These are phyloP conservation scores for Metridium senile DNA, from an alignment of 92 coral and sea anemone species.

Conservation along the genomic window DNA sequence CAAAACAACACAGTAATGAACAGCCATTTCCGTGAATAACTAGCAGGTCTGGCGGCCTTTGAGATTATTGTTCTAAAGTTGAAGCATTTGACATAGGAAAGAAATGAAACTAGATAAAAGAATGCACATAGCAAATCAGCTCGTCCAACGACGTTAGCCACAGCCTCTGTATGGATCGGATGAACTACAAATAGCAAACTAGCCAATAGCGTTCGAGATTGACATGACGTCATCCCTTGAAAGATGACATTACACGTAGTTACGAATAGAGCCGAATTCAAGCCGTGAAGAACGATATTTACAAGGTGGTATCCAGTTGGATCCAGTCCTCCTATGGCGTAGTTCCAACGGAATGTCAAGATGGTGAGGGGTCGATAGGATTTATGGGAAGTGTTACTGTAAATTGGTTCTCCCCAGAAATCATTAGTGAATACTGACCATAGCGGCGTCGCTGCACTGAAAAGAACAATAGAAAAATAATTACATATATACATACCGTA, in stretches of 20 bases:
- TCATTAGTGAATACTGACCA: slow-evolving; percentile 65
- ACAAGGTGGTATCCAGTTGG: slow-evolving; percentile 71
- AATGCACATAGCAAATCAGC: slow-evolving; percentile 72
- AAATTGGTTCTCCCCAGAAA: slow-evolving; percentile 83
- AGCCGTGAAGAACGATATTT: slow-evolving; percentile 63
- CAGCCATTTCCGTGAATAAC: slow-evolving; percentile 64
- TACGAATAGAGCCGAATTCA: slow-evolving; percentile 58
- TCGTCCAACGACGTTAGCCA: slow-evolving; percentile 73
- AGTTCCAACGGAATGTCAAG: slow-evolving; percentile 81
- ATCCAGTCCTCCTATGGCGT: slow-evolving; percentile 57
- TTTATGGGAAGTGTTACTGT: slow-evolving; percentile 74
- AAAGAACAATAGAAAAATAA: slow-evolving; percentile 6
- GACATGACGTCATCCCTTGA: slow-evolving; percentile 24
- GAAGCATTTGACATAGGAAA: slow-evolving; percentile 62
- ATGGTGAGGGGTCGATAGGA: slow-evolving; percentile 81
- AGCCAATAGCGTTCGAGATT: slow-evolving; percentile 44
- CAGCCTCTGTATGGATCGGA: slow-evolving; percentile 92
- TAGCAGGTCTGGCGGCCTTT: slow-evolving; percentile 31
- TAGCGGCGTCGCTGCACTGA: slow-evolving; percentile 67
- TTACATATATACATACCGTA: neutral
- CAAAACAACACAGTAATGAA: slow-evolving; percentile 37
- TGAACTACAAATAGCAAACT: slow-evolving; percentile 71
- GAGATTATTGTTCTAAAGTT: neutral
- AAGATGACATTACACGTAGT: slow-evolving; percentile 58
- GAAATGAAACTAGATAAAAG: slow-evolving; percentile 65